Conservation (phyloP, 2,797 vertebrate genomes). For the Sitta carolinensis region DNA sequence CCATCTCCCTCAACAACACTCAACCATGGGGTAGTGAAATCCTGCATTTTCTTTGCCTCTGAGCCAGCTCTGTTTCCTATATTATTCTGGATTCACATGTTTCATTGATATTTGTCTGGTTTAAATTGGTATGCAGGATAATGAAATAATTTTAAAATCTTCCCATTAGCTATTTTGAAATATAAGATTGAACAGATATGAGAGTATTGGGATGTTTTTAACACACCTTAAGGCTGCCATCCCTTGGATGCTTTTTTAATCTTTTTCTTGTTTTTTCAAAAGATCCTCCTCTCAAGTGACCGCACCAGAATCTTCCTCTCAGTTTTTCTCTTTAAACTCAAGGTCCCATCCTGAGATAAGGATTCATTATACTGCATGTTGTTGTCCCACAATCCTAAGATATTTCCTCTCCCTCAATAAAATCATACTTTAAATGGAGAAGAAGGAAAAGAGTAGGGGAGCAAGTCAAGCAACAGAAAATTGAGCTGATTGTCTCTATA, state of each 20-base stretch:
- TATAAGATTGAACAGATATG: neutral
- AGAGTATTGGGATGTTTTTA: neutral
- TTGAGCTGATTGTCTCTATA: neutral
- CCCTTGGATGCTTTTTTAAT: neutral
- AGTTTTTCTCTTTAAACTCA: neutral
- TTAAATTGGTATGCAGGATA: neutral
- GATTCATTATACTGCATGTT: neutral
- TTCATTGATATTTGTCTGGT: neutral
- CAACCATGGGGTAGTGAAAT: fast-evolving
- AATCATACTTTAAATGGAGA: neutral
- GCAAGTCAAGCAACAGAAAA: neutral
- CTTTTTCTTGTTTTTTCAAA: neutral
- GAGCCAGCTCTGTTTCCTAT: neutral
- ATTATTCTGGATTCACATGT: neutral
- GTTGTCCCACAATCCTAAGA: neutral
- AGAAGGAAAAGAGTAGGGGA: neutral
- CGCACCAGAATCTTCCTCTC: neutral
- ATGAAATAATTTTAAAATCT: neutral
- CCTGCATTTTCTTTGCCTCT: neutral
- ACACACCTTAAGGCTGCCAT: neutral
- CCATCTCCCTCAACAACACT: neutral
- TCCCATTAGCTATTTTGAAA: neutral
- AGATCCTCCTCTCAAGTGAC: neutral
- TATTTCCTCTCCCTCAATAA: neutral
- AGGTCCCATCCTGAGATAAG: neutral